These are phyloP conservation scores for Spilosoma lubricipeda DNA, from an alignment of 2,888 invertebrate genomes.

Conservation along the genomic window DNA sequence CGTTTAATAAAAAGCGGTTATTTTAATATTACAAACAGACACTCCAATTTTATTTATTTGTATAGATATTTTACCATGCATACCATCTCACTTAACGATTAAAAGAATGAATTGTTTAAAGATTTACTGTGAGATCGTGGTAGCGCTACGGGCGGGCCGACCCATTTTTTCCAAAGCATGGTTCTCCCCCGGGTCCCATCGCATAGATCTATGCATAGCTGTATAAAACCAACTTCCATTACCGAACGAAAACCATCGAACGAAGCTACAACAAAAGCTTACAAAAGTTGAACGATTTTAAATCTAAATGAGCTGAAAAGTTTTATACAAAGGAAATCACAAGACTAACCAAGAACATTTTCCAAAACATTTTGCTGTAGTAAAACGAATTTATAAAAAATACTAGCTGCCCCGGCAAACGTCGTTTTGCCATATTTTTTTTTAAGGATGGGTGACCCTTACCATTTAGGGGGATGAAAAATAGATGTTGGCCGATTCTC, in stretches of 20 bases:
- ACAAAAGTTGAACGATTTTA: slow-evolving; percentile 35
- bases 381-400: slow-evolving; percentile 51
- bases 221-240: slow-evolving; percentile 1
- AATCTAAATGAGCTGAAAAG: slow-evolving; percentile 50
- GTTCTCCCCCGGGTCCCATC: not conserved
- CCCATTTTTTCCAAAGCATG: not conserved
- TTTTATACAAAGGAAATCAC: slow-evolving; percentile 51
- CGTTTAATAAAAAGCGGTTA: too few species aligned
- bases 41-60: too few species aligned
- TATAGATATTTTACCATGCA: too few species aligned
- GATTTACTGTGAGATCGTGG: not conserved
- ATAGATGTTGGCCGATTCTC: too few species aligned
- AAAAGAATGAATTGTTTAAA: too few species aligned
- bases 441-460: too few species aligned
- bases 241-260: slow-evolving; percentile 28
- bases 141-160: too few species aligned
- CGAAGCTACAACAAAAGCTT: slow-evolving; percentile 37
- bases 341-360: slow-evolving; percentile 62
- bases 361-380: slow-evolving; percentile 57
- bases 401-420: too few species aligned
- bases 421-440: too few species aligned
- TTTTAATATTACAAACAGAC: too few species aligned
- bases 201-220: not conserved
- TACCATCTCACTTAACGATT: not conserved
- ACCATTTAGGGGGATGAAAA: too few species aligned